phyloP scores from a whole-genome alignment of 2,797 vertebrate genomes.

The Xiphorhynchus erythropygius region DNA sequence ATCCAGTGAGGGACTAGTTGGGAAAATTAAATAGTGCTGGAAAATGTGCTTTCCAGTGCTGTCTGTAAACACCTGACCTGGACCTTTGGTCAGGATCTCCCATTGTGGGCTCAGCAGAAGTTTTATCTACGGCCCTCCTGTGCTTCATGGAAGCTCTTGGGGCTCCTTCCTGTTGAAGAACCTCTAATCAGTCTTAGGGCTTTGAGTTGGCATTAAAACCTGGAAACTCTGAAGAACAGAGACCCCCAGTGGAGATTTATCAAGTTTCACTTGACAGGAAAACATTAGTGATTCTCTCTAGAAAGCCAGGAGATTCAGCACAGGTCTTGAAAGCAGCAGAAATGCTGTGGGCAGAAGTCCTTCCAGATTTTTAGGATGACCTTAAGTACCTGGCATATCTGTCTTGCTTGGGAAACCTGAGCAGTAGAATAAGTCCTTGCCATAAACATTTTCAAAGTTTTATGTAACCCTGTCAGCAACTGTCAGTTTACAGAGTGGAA shows the following conservation, averaged over 20 bases:
- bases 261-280: not conserved
- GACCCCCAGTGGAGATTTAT: not conserved
- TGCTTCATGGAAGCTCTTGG: rapidly evolving
- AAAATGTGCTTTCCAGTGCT: not conserved
- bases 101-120: not conserved
- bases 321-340: not conserved
- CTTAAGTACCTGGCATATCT: not conserved
- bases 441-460: not conserved
- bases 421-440: not conserved
- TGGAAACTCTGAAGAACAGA: not conserved
- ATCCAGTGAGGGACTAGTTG: not conserved
- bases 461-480: not conserved
- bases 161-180: not conserved
- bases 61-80: not conserved
- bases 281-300: not conserved
- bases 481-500: not conserved
- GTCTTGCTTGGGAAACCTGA: not conserved
- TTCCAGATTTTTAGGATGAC: not conserved
- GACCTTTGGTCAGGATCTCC: not conserved
- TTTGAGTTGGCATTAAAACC: not conserved
- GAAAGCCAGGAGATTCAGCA: not conserved
- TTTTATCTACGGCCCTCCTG: not conserved
- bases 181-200: rapidly evolving
- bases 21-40: not conserved
- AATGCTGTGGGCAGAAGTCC: not conserved